Base-by-base conservation (phyloP, 2,888 invertebrate genomes). In the Sinhomidia bicolor region DNA sequence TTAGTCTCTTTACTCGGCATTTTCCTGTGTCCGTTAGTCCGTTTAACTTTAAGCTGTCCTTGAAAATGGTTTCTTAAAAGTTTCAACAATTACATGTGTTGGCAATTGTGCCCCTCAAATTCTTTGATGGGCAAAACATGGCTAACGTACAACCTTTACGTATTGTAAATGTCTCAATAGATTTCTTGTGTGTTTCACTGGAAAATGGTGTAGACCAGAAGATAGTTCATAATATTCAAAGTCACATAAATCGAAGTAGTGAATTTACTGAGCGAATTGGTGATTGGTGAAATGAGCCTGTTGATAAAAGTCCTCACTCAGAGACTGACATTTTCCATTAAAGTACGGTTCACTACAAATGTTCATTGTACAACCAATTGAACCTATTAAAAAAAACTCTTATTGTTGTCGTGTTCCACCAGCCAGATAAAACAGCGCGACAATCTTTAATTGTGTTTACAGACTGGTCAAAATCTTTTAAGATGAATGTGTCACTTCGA, bases 391-490 rank as follows among this genome's bases (percentile, higher is more conserved):
- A n/a, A n/a, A n/a, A n/a, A n/a, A 57, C 57, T 14, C 20, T 10
- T 17, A 57, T 57, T 4, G 47, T 7, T 47, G 1, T 12, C 47
- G 47, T 47, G 10, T 47, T 4, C 47, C 14, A 47, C 57, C 57
- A 57, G 4, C 57, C 57, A 10, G 7, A n/a, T 17, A 3, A 14
- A 20, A 10, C 9, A 3, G 4, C 2, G 3, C 57, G 57, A 20
- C 4, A 57, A 10, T 57, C 57, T 20, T 57, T 57, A 17, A 4
- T 57, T n/a, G 10, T 17, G 20, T 57, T 57, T 20, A 57, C 57
- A 17, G 57, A 57, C 57, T 57, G 57, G 20, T 57, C 57, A 57
- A 57, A 57, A n/a, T 57, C 57, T 20, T 57, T 17, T n/a, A 57
- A 9, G 4, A 4, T 57, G 20, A 57, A 57, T 20, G 20, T 20